Evolutionary conservation across 2,113 vertebrate species (phyloP).

Genomic region (Megaceryle torquata): DNA sequence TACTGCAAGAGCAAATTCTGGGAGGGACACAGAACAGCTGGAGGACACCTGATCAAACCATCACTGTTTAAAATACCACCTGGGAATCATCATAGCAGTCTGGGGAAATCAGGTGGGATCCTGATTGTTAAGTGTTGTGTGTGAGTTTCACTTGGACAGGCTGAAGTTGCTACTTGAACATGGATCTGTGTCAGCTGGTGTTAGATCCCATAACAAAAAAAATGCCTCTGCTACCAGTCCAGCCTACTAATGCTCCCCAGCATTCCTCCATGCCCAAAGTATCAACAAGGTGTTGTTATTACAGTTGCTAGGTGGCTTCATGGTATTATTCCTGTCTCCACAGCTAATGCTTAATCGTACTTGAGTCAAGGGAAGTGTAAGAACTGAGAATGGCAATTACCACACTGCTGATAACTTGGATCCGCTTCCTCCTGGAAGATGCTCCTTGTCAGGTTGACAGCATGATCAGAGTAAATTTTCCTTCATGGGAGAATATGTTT

Average conservation of each 20-base stretch:
- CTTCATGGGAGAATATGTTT: conserved; percentile 18
- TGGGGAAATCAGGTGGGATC: not conserved
- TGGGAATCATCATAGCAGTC: not conserved
- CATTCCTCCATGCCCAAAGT: not conserved
- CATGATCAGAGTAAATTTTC: conserved; percentile 5
- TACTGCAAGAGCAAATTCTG: not conserved
- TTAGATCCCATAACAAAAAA: not conserved
- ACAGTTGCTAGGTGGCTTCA: not conserved
- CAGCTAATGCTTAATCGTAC: not conserved
- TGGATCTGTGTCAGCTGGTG: not conserved
- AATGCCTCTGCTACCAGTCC: not conserved
- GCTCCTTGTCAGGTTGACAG: not conserved
- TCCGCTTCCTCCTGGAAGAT: not conserved
- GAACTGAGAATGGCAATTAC: not conserved
- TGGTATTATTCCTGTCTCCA: not conserved
- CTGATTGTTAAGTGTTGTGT: not conserved
- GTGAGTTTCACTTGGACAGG: not conserved
- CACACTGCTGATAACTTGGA: not conserved
- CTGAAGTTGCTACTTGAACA: not conserved
- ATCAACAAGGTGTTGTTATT: not conserved
- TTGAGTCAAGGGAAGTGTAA: not conserved
- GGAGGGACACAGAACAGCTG: not conserved
- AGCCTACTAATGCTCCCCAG: not conserved
- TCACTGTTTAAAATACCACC: not conserved
- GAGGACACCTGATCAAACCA: not conserved